Evolutionary conservation across 2,113 vertebrate genomes (phyloP), one percentile per base, ranked within the genome.

Genomic region (Rhabdornis inornatus): DNA sequence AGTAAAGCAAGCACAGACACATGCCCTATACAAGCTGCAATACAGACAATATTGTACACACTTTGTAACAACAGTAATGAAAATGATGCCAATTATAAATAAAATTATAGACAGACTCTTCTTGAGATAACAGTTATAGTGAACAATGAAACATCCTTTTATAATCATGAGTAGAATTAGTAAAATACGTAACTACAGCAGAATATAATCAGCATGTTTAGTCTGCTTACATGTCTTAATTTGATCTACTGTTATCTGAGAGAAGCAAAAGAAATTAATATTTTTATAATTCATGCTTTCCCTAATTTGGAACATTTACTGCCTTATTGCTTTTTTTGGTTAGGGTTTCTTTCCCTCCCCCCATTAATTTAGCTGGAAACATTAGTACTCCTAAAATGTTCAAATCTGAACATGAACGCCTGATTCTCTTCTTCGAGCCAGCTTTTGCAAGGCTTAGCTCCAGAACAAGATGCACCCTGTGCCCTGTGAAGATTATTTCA

Each of bases 21-120:
- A 96, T 94, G 92, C 90, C 94, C 96, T 96, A 90, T 78, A 96
- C 95, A 97, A 96, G 95, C 94, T 94, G 93, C 92, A 87, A 83
- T 96, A 97, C 93, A 97, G 94, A 97, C 92, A 96, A 52, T 90
- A 93, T 78, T 94, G 78, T 96, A 96, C 86, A 96, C 65, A 72
- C 90, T 94, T 92, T 1, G 13, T 96, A 97, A 97, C 91, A 96
- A 95, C 86, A 96, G 69, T 83, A 93, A 94, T 81, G 85, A 92
- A 94, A 96, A 92, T 72, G 2, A 94, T 92, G 92, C 90, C 86
- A 82, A 94, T 81, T 94, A 39, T 82, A 92, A 95, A 83, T 87
- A 84, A 96, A 95, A 90, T 71, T 92, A 83, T 95, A 90, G 94
- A 97, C 95, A 96, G 71, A 80, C 78, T 92, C 30, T 94, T 92